phyloP scores from a whole-genome alignment of 2,888 invertebrate species.

The Lithophane ornitopus region DNA sequence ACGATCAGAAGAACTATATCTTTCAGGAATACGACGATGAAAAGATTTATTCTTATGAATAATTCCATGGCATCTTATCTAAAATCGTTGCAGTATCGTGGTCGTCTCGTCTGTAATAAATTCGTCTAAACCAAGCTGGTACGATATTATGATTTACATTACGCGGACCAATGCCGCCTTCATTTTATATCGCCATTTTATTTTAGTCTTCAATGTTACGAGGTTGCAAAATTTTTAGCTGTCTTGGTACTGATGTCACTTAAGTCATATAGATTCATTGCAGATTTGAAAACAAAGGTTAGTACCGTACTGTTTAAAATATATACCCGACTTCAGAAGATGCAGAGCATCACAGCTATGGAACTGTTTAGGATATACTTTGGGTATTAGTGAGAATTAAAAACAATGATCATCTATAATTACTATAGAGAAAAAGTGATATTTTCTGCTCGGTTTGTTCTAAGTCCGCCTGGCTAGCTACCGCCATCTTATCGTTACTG shows the following conservation, averaged over 20 bases:
- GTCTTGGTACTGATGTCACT: conserved; percentile 12
- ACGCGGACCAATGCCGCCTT: conserved; percentile 28
- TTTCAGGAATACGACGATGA: background rate
- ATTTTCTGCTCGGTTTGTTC: too few species aligned
- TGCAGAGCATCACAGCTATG: background rate
- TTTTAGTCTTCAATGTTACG: conserved; percentile 40
- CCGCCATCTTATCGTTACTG: too few species aligned
- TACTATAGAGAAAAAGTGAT: background rate
- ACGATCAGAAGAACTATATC: background rate
- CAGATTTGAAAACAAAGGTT: background rate
- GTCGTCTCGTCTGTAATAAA: conserved; percentile 40
- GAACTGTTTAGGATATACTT: background rate
- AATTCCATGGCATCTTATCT: background rate
- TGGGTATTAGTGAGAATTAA: background rate
- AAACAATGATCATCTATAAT: background rate
- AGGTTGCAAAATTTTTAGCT: conserved; percentile 29
- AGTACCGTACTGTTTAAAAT: background rate
- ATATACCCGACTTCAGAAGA: background rate
- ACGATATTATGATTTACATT: conserved; percentile 48
- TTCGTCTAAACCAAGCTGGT: conserved; percentile 10
- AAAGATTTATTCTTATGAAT: background rate
- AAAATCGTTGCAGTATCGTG: conserved; percentile 10
- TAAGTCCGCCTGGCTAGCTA: too few species aligned
- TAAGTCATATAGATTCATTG: background rate
- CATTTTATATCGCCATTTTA: conserved; percentile 50